Evolutionary conservation across 1,140 invertebrate genomes (phyloP).

Genomic region (Cotesia glomerata): DNA sequence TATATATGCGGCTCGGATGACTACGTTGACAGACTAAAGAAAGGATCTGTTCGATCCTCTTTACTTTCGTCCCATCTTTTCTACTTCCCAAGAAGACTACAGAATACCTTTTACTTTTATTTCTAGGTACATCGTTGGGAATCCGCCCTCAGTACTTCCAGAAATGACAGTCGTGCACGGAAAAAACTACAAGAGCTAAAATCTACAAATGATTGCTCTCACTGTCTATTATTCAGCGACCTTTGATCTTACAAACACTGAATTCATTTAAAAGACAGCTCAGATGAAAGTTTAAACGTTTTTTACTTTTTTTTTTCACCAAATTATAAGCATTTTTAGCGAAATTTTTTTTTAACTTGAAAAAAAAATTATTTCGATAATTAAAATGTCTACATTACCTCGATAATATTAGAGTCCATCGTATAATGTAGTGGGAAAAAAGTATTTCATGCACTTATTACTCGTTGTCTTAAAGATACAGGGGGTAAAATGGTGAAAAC

Average conservation of each 20-base stretch:
- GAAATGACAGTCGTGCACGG: background rate
- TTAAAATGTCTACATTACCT: no score
- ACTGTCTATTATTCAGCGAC: background rate
- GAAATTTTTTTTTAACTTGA: no score
- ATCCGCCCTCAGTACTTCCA: conserved; percentile 2
- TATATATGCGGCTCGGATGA: background rate
- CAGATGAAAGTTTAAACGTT: no score
- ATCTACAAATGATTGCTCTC: conserved; percentile 15
- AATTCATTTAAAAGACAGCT: no score
- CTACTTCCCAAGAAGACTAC: background rate
- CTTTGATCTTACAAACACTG: background rate
- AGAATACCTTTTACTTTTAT: background rate
- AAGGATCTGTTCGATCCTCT: background rate
- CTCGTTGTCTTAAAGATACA: no score
- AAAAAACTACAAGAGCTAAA: background rate
- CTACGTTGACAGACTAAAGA: conserved; percentile 1
- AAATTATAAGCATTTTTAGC: no score
- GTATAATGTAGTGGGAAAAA: no score
- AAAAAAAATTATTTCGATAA: no score
- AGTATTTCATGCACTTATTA: no score
- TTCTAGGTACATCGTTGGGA: background rate
- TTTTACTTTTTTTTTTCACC: no score
- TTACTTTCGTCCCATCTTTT: conserved; percentile 1
- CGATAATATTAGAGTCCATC: no score
- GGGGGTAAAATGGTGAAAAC: no score